These are phyloP conservation scores for Macrotrachela quadricornifera DNA, from an alignment of 1,140 invertebrate species.

Conservation along the genomic window DNA sequence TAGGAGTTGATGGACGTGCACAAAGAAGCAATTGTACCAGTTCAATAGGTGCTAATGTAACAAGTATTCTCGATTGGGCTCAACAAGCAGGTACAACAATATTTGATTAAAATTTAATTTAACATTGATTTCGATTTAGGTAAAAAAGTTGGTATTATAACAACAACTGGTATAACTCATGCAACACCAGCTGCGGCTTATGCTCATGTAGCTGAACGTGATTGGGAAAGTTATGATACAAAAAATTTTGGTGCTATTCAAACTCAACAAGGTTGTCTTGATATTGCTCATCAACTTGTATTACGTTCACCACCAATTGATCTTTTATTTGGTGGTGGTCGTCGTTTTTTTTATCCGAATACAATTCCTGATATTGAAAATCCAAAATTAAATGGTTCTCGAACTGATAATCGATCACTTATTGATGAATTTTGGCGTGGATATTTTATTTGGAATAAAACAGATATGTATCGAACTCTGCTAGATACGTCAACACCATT, in stretches of 20 bases:
- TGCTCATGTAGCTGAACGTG: conserved; percentile 35
- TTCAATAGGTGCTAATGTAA: background rate
- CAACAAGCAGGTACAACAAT: conserved; percentile 3
- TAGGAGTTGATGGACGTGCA: conserved; percentile 45
- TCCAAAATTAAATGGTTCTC: too few species aligned
- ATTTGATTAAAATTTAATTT: too few species aligned
- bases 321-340: too few species aligned
- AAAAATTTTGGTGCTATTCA: conserved; percentile 4
- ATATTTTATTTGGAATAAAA: too few species aligned
- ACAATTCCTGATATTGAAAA: too few species aligned
- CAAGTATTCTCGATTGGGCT: conserved; percentile 2
- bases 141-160: conserved; percentile 63
- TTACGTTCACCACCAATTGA: too few species aligned
- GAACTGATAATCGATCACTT: too few species aligned
- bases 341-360: too few species aligned
- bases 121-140: too few species aligned
- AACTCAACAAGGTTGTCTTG: conserved; percentile 24
- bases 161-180: conserved; percentile 64
- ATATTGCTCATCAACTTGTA: conserved; percentile 26
- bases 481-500: too few species aligned
- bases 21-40: background rate
- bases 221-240: conserved; percentile 22
- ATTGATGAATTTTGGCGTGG: too few species aligned
- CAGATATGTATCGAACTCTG: too few species aligned
- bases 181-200: conserved; percentile 63